Percentiles rank a stretch among this genome's conserved stretches.
Conservation (phyloP, 2,113 vertebrate genomes). For the Nansenia antarctica region DNA sequence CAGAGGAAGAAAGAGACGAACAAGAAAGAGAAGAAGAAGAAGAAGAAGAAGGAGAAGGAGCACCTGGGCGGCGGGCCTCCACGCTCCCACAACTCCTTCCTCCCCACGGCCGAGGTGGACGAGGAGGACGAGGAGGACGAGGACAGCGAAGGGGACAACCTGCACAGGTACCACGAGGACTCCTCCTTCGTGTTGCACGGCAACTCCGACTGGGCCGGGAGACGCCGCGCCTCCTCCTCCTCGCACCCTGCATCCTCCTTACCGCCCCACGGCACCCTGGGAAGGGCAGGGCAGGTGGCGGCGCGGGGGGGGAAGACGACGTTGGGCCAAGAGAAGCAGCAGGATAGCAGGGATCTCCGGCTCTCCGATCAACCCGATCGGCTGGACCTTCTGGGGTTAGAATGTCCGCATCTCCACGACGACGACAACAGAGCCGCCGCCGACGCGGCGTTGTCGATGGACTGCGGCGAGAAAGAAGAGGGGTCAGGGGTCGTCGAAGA, state of each 20-base stretch:
- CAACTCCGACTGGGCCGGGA: constrained; percentile 63
- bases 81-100: constrained; percentile 84
- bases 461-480: constrained; percentile 75
- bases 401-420: too few species aligned
- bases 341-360: too few species aligned
- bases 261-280: too few species aligned
- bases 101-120: constrained; percentile 75
- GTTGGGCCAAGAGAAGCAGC: too few species aligned
- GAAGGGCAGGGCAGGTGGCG: too few species aligned
- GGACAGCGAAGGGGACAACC: constrained; percentile 66
- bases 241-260: too few species aligned
- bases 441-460: constrained; percentile 69
- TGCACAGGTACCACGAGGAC: constrained; percentile 73
- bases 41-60: constrained; percentile 65
- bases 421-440: constrained; percentile 64
- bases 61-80: constrained; percentile 46
- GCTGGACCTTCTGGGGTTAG: constrained; percentile 61
- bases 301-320: too few species aligned
- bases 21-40: too few species aligned
- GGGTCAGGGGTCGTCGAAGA: constrained; percentile 46
- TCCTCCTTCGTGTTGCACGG: constrained; percentile 86
- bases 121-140: constrained; percentile 77
- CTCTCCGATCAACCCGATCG: constrained; percentile 35
- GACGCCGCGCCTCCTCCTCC: too few species aligned
- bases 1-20: constrained; percentile 68